Evolutionary conservation across 2,888 invertebrate genomes (phyloP), one percentile per base, ranked within the genome.

Genomic region (Acleris emargana): DNA sequence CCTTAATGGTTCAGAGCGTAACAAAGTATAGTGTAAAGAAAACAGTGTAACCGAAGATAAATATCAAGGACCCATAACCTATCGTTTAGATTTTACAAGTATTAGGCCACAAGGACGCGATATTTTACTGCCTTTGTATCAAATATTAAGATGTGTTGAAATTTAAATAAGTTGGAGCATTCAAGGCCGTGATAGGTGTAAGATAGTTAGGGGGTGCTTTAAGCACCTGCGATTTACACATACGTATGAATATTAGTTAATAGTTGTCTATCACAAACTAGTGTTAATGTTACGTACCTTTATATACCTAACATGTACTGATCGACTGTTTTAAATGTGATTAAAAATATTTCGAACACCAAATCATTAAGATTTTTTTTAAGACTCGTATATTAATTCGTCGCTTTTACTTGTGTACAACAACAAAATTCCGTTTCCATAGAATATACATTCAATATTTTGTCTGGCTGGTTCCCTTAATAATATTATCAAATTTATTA

Each of bases 161-260:
- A 60, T 16, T 70, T 71, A 71, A 78, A 74, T 79, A 79, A 75
- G 77, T 81, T 82, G 80, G 69, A 82, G 76, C 80, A 81, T 83
- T 82, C 77, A 84, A 80, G 89, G 88, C 89, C 89, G 89, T 89
- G 89, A 88, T 89, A 89, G 85, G 69, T 72, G 38, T 88, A 88
- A 87, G 86, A 69, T 83, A 81, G 74, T 68, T 79, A 68, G 69
- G 68, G 78, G 80, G 82, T 84, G 85, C 86, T 84, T 76, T 74
- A 78, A 81, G 84, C 84, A 86, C 86, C 79, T 79, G 79, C 77
- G 75, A 74, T 79, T 73, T 80, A 82, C 68, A 79, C 81, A 78
- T 79, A 80, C 78, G 75, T 78, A 76, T 79, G 71, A 69, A 61
- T 66, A 67, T 69, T 58, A 75, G 80, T 79, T 74, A 64, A 73